Evolutionary conservation across 2,113 vertebrate species (phyloP).

Genomic region (Geococcyx californianus): DNA sequence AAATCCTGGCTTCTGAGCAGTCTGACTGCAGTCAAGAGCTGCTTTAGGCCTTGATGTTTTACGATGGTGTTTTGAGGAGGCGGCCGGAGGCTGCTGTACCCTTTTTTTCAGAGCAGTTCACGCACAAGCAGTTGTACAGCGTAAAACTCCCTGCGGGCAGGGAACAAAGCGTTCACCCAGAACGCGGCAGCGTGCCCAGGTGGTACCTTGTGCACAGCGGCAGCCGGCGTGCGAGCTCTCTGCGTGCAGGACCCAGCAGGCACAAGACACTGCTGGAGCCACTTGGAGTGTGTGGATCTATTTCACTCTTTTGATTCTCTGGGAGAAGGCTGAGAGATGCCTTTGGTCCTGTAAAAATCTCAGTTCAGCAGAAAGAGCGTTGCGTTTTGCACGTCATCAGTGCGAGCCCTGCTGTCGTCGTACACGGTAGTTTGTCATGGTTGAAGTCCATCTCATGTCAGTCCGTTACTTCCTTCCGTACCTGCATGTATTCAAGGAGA

Average conservation of each 20-base stretch:
- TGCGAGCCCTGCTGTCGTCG: not conserved
- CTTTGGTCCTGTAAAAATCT: not conserved
- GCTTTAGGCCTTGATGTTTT: not conserved
- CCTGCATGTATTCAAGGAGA: not conserved
- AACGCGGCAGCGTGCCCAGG: not conserved
- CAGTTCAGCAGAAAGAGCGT: not conserved
- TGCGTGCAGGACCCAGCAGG: not conserved
- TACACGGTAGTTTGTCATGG: not conserved
- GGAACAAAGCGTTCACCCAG: not conserved
- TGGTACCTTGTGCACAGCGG: not conserved
- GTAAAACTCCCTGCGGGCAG: not conserved
- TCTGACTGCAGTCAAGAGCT: not conserved
- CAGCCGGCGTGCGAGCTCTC: rapidly evolving
- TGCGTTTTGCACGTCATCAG: not conserved
- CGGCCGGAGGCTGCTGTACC: not conserved
- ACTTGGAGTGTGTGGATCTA: not conserved
- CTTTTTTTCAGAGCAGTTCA: not conserved
- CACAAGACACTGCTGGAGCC: rapidly evolving
- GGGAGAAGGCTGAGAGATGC: not conserved
- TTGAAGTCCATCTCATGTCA: not conserved
- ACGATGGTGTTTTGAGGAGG: not conserved
- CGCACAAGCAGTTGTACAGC: not conserved
- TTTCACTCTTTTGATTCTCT: not conserved
- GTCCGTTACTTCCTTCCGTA: not conserved
- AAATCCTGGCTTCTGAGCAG: not conserved